These are phyloP conservation scores for Sphaerodactylus townsendi DNA, from an alignment of 2,113 vertebrate species.

Conservation along the genomic window DNA sequence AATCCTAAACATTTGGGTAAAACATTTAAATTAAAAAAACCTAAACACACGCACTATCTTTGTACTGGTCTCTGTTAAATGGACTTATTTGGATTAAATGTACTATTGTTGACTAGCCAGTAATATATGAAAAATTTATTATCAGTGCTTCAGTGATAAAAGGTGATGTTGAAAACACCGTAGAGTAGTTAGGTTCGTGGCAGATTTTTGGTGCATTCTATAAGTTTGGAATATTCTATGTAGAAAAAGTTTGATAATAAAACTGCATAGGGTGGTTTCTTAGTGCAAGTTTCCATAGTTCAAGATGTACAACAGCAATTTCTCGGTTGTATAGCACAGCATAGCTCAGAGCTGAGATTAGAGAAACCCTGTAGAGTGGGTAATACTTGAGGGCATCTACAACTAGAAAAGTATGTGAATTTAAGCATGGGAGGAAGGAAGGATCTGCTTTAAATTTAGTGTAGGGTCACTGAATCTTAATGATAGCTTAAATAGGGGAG, in stretches of 20 bases:
- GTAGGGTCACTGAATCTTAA: conserved; percentile 86
- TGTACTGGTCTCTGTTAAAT: not conserved
- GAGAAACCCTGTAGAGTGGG: conserved; percentile 86
- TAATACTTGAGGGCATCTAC: conserved; percentile 86
- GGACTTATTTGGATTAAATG: not conserved
- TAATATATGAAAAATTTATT: conserved; percentile 29
- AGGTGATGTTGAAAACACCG: not conserved
- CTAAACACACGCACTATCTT: not conserved
- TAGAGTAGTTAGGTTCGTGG: not conserved
- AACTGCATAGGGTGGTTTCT: conserved; percentile 62
- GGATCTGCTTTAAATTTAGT: conserved; percentile 89
- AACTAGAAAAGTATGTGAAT: conserved; percentile 85
- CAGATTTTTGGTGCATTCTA: not conserved
- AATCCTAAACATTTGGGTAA: not conserved
- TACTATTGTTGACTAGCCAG: not conserved
- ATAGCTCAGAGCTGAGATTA: conserved; percentile 86
- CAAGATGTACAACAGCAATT: conserved; percentile 85
- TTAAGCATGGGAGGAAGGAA: conserved; percentile 88
- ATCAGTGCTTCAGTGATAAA: not conserved
- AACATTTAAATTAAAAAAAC: not conserved
- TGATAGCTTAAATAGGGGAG: conserved; percentile 87
- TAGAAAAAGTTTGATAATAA: conserved; percentile 70
- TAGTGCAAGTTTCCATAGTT: conserved; percentile 72
- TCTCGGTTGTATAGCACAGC: conserved; percentile 83
- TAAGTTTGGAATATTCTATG: conserved; percentile 45